Evolutionary conservation across 2,113 vertebrate genomes (phyloP).

Genomic region (Seriola dumerili): DNA sequence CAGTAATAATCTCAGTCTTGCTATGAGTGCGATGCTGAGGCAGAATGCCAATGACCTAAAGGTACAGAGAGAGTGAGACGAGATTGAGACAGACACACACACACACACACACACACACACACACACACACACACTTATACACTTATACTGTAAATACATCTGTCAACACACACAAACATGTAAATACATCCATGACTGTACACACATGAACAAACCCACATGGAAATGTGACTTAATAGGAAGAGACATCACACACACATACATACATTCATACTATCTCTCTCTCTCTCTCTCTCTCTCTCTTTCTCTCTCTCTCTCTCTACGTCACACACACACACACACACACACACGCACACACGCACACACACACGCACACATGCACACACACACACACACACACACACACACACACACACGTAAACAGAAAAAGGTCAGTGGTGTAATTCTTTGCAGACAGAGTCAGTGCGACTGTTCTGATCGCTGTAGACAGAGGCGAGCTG

Average conservation of each 20-base stretch:
- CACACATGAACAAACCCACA: neutral
- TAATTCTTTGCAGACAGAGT: conserved; percentile 63
- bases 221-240: neutral
- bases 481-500: conserved; percentile 55
- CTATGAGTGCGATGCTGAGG: conserved; percentile 39
- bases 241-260: neutral
- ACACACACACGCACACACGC: too few relatives aligned
- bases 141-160: neutral
- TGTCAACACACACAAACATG: neutral
- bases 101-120: conserved; percentile 6
- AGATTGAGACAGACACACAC: conserved; percentile 35
- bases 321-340: neutral
- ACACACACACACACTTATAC: neutral
- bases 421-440: conserved; percentile 75
- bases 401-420: neutral
- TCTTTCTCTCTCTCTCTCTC: neutral
- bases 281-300: neutral
- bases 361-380: too few relatives aligned
- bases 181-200: neutral
- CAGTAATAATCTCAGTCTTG: conserved; percentile 67
- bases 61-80: conserved; percentile 38
- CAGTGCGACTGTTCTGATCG: conserved; percentile 40
- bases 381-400: too few relatives aligned
- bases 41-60: conserved; percentile 62
- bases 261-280: neutral